A percentile compares a stretch with the other conserved stretches of the same genome.
Conservation (phyloP, 2,797 vertebrate genomes). For the Rhabdophis nuchalis region DNA sequence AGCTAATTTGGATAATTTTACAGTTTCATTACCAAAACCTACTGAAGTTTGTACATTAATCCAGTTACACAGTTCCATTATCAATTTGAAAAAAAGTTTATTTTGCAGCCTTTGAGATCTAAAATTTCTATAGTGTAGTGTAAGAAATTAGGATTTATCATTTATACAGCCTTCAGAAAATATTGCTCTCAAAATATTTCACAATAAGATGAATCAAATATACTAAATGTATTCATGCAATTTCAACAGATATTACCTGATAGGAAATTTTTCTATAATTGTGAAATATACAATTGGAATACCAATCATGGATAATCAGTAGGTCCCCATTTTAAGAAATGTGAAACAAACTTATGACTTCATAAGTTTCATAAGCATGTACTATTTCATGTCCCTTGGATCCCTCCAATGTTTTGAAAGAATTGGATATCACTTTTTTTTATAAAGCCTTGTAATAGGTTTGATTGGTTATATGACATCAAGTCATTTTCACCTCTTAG, state of each 20-base stretch:
- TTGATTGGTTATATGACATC: background rate
- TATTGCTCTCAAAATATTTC: background rate
- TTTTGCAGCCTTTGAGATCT: background rate
- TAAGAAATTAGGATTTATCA: background rate
- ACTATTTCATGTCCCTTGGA: background rate
- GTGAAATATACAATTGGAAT: background rate
- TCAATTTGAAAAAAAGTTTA: background rate
- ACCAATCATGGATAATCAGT: background rate
- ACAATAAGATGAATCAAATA: background rate
- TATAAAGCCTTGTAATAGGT: background rate
- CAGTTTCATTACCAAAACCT: background rate
- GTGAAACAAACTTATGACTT: background rate
- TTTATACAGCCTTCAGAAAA: background rate
- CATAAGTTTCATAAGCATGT: background rate
- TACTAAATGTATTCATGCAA: background rate
- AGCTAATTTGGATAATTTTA: background rate
- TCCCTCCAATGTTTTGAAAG: background rate
- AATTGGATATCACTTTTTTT: background rate
- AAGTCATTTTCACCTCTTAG: background rate
- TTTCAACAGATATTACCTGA: background rate
- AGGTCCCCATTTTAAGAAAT: background rate
- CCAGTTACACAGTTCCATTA: background rate
- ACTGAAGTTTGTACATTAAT: background rate
- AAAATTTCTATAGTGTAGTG: background rate
- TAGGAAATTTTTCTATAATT: background rate